phyloP scores from a whole-genome alignment of 2,797 vertebrate genomes.

The Crossoptilon crossoptilon region DNA sequence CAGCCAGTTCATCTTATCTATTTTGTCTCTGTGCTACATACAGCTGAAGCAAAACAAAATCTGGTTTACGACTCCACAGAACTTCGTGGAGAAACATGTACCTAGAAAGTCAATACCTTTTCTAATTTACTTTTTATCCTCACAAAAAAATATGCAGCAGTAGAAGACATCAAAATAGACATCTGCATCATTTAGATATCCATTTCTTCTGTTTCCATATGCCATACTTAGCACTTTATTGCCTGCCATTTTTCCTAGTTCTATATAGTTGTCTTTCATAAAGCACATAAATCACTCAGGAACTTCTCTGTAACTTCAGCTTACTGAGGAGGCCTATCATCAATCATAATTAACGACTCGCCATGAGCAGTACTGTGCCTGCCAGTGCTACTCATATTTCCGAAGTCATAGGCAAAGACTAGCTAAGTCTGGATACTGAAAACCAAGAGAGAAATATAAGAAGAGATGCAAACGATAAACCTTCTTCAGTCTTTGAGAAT shows the following conservation, averaged over 20 bases:
- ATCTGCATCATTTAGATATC: background rate
- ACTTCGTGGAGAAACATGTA: background rate
- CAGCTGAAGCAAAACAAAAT: background rate
- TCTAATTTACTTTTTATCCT: background rate
- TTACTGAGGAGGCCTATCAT: background rate
- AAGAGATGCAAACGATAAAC: background rate
- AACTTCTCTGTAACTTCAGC: background rate
- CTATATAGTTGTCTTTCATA: background rate
- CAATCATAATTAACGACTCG: slow-evolving; percentile 36
- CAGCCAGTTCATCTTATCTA: background rate
- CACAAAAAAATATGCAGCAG: background rate
- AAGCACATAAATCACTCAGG: background rate
- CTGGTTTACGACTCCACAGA: background rate
- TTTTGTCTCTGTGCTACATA: background rate
- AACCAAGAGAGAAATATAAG: slow-evolving; percentile 8
- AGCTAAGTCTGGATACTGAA: background rate
- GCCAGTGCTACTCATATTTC: background rate
- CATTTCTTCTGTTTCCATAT: background rate
- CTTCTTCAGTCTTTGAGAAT: background rate
- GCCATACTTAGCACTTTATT: background rate
- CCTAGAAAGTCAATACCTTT: background rate
- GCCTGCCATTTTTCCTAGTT: background rate
- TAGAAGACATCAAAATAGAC: background rate
- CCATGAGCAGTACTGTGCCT: background rate
- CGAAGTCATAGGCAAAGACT: background rate